Evolutionary conservation across 2,113 vertebrate species (phyloP).

Genomic region (Festucalex cinctus): DNA sequence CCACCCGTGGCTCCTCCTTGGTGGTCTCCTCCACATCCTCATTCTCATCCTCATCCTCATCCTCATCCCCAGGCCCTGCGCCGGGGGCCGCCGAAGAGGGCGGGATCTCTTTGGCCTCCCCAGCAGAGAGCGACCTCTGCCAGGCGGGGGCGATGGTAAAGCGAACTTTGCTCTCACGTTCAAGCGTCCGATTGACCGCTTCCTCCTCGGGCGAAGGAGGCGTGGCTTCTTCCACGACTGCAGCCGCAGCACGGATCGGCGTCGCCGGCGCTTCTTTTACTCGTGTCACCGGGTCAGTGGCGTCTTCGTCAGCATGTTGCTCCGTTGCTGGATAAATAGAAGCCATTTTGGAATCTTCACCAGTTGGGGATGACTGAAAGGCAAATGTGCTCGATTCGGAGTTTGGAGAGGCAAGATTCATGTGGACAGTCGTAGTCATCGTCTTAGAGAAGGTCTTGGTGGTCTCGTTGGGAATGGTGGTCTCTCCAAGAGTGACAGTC

Average conservation of each 20-base stretch:
- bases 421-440: slow-evolving; percentile 12
- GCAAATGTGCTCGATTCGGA: slow-evolving; percentile 20
- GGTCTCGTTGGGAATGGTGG: not conserved
- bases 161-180: slow-evolving; percentile 39
- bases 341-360: not conserved
- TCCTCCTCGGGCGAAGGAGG: slow-evolving; percentile 4
- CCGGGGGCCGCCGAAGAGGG: not conserved
- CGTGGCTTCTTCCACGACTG: not conserved
- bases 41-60: slow-evolving; percentile 26
- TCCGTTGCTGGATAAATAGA: not conserved
- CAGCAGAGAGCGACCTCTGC: slow-evolving; percentile 71
- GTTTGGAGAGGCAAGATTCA: slow-evolving; percentile 46
- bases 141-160: slow-evolving; percentile 72
- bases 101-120: slow-evolving; percentile 44
- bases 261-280: slow-evolving; percentile 6
- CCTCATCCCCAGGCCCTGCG: slow-evolving; percentile 48
- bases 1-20: not conserved
- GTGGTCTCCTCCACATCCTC: slow-evolving; percentile 43
- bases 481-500: not conserved
- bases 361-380: slow-evolving; percentile 19
- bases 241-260: not conserved
- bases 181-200: not conserved
- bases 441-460: slow-evolving; percentile 13
- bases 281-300: not conserved
- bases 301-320: slow-evolving; percentile 8